Percentiles rank a stretch among this genome's conserved stretches.
Evolutionary conservation across 2,113 vertebrate genomes (phyloP).

Genomic region (Athene noctua): DNA sequence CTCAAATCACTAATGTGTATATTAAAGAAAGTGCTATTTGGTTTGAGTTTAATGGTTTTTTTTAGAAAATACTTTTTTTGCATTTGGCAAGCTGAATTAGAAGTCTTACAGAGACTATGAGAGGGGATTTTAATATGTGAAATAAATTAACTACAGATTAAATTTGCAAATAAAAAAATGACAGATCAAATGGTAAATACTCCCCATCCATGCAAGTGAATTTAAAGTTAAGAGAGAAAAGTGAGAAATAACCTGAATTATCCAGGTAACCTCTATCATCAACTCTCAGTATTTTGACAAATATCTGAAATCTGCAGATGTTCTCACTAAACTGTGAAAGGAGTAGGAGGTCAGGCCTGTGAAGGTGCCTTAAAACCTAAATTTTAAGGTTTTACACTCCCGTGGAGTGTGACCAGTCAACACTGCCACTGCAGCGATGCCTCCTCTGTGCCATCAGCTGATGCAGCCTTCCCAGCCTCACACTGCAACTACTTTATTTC

Average conservation of each 20-base stretch:
- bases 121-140: not conserved
- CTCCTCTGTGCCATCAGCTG: not conserved
- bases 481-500: not conserved
- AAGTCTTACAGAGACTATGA: not conserved
- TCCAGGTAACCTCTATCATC: not conserved
- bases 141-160: not conserved
- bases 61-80: not conserved
- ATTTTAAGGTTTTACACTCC: not conserved
- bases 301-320: not conserved
- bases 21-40: not conserved
- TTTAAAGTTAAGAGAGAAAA: not conserved
- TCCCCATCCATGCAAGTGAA: too few relatives aligned
- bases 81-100: not conserved
- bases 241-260: not conserved
- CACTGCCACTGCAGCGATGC: not conserved
- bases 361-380: not conserved
- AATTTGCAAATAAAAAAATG: not conserved
- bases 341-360: not conserved
- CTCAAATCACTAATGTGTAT: not conserved
- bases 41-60: not conserved
- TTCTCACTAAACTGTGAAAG: not conserved
- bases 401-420: rapidly evolving
- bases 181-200: not conserved
- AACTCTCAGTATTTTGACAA: not conserved
- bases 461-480: not conserved